Evolutionary conservation across 2,888 invertebrate genomes (phyloP), one percentile per base, ranked within the genome.

Genomic region (Agrotis puta): DNA sequence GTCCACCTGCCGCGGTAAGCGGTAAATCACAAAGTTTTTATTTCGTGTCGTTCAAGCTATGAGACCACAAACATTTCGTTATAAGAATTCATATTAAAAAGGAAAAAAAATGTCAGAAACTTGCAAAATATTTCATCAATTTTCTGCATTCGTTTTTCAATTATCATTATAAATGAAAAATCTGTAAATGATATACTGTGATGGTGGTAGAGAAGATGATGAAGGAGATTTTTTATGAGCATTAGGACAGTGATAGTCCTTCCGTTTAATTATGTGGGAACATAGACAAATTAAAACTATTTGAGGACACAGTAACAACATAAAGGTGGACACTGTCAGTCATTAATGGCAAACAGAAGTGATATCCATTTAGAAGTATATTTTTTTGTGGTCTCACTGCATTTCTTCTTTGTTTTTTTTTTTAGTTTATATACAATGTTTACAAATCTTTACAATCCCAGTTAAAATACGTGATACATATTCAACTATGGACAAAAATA

Each of bases 1-100:
- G 96, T 96, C 96, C 96, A 96, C 92, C 96, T 96, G 95, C 91
- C 94, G 92, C 89, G 89, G 94, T 92, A 94, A 93, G 94, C 94
- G 93, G 91, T 84, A 93, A 95, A 95, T 89, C 88, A 93, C 88
- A 91, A 89, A 88, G 74, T 89, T 91, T 83, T 51, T 89, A 91
- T 84, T 84, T 78, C 84, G 80, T 88, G 80, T 87, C 75, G 78
- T 70, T 73, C 75, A 74, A 66, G 72, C 80, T 72, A 68, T 79
- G 82, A 85, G 83, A 87, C 85, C 83, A 88, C 87, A 87, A 91
- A 88, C 82, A 77, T 79, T 58, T 14, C 43, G 39, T 39, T 11
- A 39, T 11, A 39, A 39, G 39, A 39, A 39, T 39, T 11, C 11
- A 39, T 5, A 39, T 2, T 5, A 39, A 11, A 9, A 39, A 39